Base-by-base conservation (phyloP, 2,888 invertebrate species). In the Euproctis similis region DNA sequence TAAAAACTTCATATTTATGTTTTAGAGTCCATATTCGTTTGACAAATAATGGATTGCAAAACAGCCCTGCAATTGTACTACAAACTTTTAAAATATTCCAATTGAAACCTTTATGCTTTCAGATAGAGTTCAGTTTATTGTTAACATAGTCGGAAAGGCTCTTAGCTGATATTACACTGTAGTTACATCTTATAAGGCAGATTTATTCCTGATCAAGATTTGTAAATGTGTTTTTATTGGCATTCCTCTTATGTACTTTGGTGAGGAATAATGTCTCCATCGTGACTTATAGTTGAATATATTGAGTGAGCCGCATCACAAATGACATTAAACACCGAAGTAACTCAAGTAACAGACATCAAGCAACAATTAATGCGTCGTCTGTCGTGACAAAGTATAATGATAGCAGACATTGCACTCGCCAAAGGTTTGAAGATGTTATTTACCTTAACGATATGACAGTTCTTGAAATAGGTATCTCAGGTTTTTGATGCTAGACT, bases 181-280 rank as follows among this genome's bases (percentile, higher is more conserved):
- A 24, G 27, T 26, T 32, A 26, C 26, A 29, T 34, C 36, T 39
- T 32, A 17, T 31, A 46, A 32, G 31, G 24, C 13, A 24, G 5
- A 19, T 25, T 38, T 39, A 36, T 26, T 29, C 23, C 28, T 13
- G 22, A 24, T 35, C 31, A 24, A 12, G 13, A 24, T 40, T 46
- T 35, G 30, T 13, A 33, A 24, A 11, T 24, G n/a, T 21, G n/a
- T 14, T 28, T 35, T 34, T 32, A 42, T 28, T 36, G 46, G 32
- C 39, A 46, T 40, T 43, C 39, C n/a, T 10, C 39, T 43, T 27
- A 23, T 21, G 39, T 36, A 36, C 28, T 39, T 39, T 34, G 37
- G n/a, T n/a, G n/a, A n/a, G 33, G 24, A 42, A 42, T 53, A 54
- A 60, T 57, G 39, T 46, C 36, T 47, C 30, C 40, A 56, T 58